Percentiles rank a stretch among this genome's conserved stretches.
Conservation (phyloP, 2,113 vertebrate species). For the Pelodiscus sinensis region DNA sequence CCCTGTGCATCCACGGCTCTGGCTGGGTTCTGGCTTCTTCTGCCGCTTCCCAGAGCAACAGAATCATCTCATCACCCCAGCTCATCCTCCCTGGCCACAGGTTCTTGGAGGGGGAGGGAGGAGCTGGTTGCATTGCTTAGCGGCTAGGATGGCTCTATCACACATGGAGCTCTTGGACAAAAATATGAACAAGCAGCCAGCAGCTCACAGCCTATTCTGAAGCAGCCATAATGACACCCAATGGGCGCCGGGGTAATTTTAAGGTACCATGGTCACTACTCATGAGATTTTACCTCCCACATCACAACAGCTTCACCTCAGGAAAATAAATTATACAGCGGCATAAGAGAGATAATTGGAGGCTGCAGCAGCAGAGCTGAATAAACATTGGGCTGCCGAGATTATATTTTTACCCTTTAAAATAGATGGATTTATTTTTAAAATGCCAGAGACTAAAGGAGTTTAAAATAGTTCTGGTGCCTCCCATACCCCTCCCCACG, state of each 20-base stretch:
- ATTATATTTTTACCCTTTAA: slow-evolving; percentile 16
- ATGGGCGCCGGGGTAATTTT: neutral
- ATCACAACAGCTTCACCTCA: neutral
- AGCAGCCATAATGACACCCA: slow-evolving; percentile 1
- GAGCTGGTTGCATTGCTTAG: neutral
- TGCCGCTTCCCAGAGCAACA: neutral
- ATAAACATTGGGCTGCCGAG: neutral
- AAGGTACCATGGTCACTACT: neutral
- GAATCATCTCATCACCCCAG: neutral
- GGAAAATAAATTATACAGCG: slow-evolving; percentile 5
- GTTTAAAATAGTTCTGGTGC: neutral
- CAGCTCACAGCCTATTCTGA: neutral
- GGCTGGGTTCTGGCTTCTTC: neutral
- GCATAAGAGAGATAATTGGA: slow-evolving; percentile 7
- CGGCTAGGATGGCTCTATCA: neutral
- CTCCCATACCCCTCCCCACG: neutral
- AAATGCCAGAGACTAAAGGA: neutral
- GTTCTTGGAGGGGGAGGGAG: neutral
- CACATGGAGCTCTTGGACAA: neutral
- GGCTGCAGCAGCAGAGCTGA: neutral
- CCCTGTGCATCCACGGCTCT: neutral
- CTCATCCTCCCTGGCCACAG: neutral
- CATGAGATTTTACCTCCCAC: slow-evolving; percentile 15
- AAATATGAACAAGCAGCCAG: neutral
- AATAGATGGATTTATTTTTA: slow-evolving; percentile 15